Percentiles rank a stretch among this genome's conserved stretches.
Evolutionary conservation across 2,113 vertebrate genomes (phyloP).

Genomic region (Galemys pyrenaicus): DNA sequence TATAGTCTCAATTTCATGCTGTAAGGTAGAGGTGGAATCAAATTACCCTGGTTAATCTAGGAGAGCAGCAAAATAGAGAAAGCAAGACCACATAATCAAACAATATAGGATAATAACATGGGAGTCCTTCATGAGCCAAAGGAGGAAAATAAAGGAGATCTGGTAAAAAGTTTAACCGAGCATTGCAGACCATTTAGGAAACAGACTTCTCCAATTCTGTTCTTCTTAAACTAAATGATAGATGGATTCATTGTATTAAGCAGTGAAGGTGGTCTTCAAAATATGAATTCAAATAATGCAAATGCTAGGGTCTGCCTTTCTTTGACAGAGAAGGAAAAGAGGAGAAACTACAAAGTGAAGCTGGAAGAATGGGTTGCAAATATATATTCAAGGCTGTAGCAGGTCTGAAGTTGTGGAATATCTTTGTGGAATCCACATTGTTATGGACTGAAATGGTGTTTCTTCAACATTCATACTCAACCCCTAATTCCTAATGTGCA

Average conservation of each 20-base stretch:
- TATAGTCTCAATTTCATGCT: background rate
- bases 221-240: background rate
- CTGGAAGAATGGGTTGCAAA: background rate
- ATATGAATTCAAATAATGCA: background rate
- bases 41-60: background rate
- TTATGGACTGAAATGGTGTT: background rate
- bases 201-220: background rate
- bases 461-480: background rate
- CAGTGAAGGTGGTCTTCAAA: background rate
- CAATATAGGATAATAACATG: background rate
- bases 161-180: background rate
- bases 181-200: background rate
- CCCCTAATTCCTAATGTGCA: background rate
- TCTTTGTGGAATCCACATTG: background rate
- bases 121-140: background rate
- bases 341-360: background rate
- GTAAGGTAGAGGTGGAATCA: background rate
- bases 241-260: background rate
- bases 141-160: background rate
- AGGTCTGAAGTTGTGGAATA: background rate
- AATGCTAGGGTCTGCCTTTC: background rate
- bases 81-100: background rate
- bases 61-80: background rate
- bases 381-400: background rate
- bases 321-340: background rate